Base-by-base conservation (phyloP, 1,140 invertebrate species). In the Platyscapa corneri region DNA sequence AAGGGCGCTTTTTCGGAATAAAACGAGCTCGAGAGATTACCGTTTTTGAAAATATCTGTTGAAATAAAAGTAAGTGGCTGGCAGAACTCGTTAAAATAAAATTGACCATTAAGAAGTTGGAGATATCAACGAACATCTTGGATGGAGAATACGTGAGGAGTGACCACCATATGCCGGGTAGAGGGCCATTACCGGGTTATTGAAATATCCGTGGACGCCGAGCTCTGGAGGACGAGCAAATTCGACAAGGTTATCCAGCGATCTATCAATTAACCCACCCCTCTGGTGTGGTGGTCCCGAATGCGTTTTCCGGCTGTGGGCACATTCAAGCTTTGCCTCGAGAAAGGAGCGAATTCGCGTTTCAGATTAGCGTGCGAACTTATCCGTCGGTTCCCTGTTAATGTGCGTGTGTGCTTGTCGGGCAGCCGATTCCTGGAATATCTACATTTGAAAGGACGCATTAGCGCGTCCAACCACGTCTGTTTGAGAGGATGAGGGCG, bases 161-260 rank as follows among this genome's bases (percentile, higher is more conserved):
- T 30, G n/a, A 18, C 53, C 42, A 12, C 60, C 56, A 65, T 65
- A 79, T 79, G 60, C 37, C 18, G n/a, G n/a, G n/a, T n/a, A n/a
- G n/a, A n/a, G 10, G 56, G 10, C 3, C 32, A 42, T 64, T 37
- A n/a, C 8, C 0, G 39, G 70, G 16, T n/a, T 37, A 81, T 75
- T 67, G 79, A 81, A 81, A 81, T 70, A 81, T 60, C 81, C 32
- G 70, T n/a, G 42, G 16, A 65, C 5, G 10, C 56, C 56, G 77
- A 64, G 20, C 20, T 7, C n/a, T 27, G 70, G 5, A 82, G 30
- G 18, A 46, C 7, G 23, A n/a, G 27, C 8, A 42, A 74, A 74
- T 6, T 74, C 5, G 39, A n/a, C 6, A 39, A 72, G 80, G 46
- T 82, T 82, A 82, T 82, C 80, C 80, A 39, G 8, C 42, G 67